Evolutionary conservation across 2,888 invertebrate genomes (phyloP), one percentile per base, ranked within the genome.

Genomic region (Drosophila multiciliata): DNA sequence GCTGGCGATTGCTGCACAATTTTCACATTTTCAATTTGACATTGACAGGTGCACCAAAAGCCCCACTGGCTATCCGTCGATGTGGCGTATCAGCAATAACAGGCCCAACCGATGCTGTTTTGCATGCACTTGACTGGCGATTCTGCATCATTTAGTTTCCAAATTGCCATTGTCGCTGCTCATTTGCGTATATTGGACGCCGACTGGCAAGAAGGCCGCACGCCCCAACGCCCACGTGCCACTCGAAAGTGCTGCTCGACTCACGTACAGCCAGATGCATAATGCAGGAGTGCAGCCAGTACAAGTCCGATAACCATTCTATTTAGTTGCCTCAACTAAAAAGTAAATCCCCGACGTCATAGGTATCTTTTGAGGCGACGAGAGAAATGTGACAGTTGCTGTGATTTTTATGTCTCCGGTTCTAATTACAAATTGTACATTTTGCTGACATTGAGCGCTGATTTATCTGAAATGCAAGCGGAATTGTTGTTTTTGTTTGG

Each of bases 321-420:
- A 87, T 85, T 85, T 61, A 72, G 76, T 53, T 75, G 79, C 78
- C 69, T 67, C 73, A 72, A 74, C 48, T 9, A 17, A 49, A 77
- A 72, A 71, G 69, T 69, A 71, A 73, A 64, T 42, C 75, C 68
- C 64, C 45, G 42, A 58, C 57, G 55, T 68, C 58, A 52, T 50
- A 62, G 40, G 64, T 68, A 69, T 52, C 66, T 77, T 80, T 66
- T 59, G 45, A 62, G 48, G 38, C 45, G 54, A 42, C 45, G 32
- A 62, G 59, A 42, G n/a, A 26, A 23, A 40, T 50, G 55, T 73
- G 78, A 65, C 67, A 72, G 65, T 63, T 68, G 63, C 68, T 53
- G 75, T 74, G 83, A 83, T 83, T 89, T 86, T 81, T 82, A 79
- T 81, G 87, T 89, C 87, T 87, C 79, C 87, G 87, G 81, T 81